phyloP scores from a whole-genome alignment of 2,113 vertebrate species.

The Scomber japonicus region DNA sequence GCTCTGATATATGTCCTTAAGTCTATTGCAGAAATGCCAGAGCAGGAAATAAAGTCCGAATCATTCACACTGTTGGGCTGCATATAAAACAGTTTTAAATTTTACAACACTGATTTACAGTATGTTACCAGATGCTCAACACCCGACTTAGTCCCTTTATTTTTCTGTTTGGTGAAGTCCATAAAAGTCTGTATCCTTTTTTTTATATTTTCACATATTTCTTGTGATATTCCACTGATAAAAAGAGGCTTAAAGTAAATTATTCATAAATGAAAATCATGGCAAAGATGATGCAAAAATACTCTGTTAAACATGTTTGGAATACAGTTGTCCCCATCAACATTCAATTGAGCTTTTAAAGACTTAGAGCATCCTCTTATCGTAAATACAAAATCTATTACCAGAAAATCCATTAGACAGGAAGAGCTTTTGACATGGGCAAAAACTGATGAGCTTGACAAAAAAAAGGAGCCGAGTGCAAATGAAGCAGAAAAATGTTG shows the following conservation, averaged over 20 bases:
- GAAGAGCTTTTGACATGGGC: slow-evolving; percentile 63
- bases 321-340: slow-evolving; percentile 53
- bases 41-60: background rate
- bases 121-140: background rate
- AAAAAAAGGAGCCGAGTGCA: slow-evolving; percentile 58
- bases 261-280: background rate
- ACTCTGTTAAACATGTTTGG: slow-evolving; percentile 40
- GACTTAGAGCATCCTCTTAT: slow-evolving; percentile 64
- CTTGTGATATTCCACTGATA: slow-evolving; percentile 2
- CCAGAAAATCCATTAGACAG: slow-evolving; percentile 73
- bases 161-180: background rate
- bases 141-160: background rate
- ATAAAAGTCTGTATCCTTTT: background rate
- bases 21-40: background rate
- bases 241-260: background rate
- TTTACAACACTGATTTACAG: slow-evolving; percentile 10
- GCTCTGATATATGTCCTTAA: background rate
- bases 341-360: slow-evolving; percentile 68
- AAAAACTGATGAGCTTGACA: slow-evolving; percentile 76
- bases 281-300: slow-evolving; percentile 5
- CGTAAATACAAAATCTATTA: slow-evolving; percentile 74
- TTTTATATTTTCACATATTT: background rate
- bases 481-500: slow-evolving; percentile 69
- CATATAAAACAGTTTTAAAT: slow-evolving; percentile 9
- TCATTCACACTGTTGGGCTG: background rate